phyloP scores from a whole-genome alignment of 1,140 invertebrate genomes.

The Temnothorax nylanderi region DNA sequence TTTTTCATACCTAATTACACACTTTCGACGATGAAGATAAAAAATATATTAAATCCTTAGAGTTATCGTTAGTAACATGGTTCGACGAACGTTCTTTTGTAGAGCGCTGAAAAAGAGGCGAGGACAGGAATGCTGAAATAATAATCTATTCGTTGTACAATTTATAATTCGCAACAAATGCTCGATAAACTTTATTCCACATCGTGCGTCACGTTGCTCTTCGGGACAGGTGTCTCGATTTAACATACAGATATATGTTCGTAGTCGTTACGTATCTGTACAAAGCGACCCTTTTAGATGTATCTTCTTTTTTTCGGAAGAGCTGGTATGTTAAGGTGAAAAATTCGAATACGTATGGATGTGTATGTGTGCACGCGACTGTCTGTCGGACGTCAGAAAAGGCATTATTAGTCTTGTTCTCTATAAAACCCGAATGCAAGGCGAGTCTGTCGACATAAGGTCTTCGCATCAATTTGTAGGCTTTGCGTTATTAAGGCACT shows the following conservation, averaged over 20 bases:
- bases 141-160: neutral
- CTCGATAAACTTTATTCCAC: conserved; percentile 78
- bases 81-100: neutral
- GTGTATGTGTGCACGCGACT: neutral
- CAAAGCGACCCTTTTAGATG: neutral
- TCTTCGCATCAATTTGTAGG: conserved; percentile 53
- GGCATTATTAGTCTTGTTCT: conserved; percentile 44
- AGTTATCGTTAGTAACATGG: neutral
- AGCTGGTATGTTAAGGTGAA: neutral
- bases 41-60: conserved; percentile 18
- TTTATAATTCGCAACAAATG: conserved; percentile 69
- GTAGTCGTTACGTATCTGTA: neutral
- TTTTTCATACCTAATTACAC: neutral
- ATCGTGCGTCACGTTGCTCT: conserved; percentile 66
- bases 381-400: conserved; percentile 53
- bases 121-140: conserved; percentile 15
- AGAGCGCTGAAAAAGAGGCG: neutral
- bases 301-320: neutral
- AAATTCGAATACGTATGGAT: neutral
- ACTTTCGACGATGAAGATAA: neutral
- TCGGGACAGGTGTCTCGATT: conserved; percentile 13
- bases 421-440: conserved; percentile 57
- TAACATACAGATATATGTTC: conserved; percentile 41
- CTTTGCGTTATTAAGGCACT: conserved; percentile 71
- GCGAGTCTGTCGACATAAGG: conserved; percentile 53